Conservation (phyloP, 2,797 vertebrate genomes). For the Acanthornis magna region DNA sequence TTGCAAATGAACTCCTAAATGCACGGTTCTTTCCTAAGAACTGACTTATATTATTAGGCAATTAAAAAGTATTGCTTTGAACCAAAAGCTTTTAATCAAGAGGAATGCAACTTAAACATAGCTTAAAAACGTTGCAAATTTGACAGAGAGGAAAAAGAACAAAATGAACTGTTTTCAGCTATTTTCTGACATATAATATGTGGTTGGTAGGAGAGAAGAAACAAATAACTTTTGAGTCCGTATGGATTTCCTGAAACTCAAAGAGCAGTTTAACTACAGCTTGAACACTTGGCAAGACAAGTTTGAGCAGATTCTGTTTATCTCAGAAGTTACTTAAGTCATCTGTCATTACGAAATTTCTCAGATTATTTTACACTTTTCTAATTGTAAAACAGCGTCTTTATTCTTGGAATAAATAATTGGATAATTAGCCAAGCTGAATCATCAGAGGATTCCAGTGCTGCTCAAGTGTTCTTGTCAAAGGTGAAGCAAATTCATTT, state of each 20-base stretch:
- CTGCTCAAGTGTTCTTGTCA: constrained; percentile 79
- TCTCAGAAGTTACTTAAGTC: constrained; percentile 68
- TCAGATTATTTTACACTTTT: constrained; percentile 73
- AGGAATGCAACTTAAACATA: constrained; percentile 77
- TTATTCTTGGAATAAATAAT: constrained; percentile 82
- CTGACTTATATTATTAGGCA: constrained; percentile 87
- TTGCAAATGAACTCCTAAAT: constrained; percentile 88
- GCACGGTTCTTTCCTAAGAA: constrained; percentile 81
- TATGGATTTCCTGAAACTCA: background rate
- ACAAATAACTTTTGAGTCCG: constrained; percentile 24
- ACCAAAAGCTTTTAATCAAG: constrained; percentile 86
- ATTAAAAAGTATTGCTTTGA: constrained; percentile 85
- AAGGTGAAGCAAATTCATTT: constrained; percentile 81
- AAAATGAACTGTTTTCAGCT: constrained; percentile 62
- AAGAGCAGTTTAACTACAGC: background rate
- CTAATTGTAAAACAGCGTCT: constrained; percentile 69
- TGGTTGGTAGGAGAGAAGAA: constrained; percentile 29
- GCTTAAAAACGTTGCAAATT: constrained; percentile 68
- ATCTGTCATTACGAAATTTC: constrained; percentile 68
- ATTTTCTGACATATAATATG: constrained; percentile 42
- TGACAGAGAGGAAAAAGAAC: constrained; percentile 57
- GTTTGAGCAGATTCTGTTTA: constrained; percentile 63
- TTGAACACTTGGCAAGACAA: constrained; percentile 31
- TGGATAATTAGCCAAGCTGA: constrained; percentile 80
- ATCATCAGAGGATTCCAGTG: constrained; percentile 77